Evolutionary conservation across 2,888 invertebrate species (phyloP).

Genomic region (Timandra comae): DNA sequence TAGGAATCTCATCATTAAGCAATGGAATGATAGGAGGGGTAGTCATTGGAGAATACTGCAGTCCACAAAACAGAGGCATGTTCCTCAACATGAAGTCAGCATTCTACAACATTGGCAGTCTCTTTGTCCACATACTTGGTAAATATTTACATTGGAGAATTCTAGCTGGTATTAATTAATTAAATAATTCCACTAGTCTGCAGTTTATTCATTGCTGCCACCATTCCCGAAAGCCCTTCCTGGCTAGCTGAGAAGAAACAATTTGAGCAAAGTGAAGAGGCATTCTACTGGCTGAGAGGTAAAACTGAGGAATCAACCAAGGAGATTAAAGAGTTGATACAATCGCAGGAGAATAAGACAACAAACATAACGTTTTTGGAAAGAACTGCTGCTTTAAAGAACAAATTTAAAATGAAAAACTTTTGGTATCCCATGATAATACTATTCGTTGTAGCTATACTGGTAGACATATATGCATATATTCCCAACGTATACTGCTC

Average conservation of each 20-base stretch:
- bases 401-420: slow-evolving; percentile 39
- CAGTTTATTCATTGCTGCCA: slow-evolving; percentile 16
- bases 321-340: slow-evolving; percentile 37
- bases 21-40: slow-evolving; percentile 21
- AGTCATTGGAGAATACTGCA: slow-evolving; percentile 28
- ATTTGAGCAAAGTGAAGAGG: slow-evolving; percentile 16
- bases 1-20: slow-evolving; percentile 24
- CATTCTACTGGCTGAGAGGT: slow-evolving; percentile 69
- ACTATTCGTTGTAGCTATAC: slow-evolving; percentile 35
- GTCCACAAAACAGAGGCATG: slow-evolving; percentile 26
- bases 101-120: slow-evolving; percentile 17
- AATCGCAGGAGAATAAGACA: slow-evolving; percentile 23
- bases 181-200: slow-evolving; percentile 13
- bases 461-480: slow-evolving; percentile 38
- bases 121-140: slow-evolving; percentile 23
- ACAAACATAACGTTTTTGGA: slow-evolving; percentile 10
- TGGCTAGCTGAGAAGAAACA: slow-evolving; percentile 22
- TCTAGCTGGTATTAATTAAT: slow-evolving; percentile 23
- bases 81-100: slow-evolving; percentile 27
- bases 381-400: slow-evolving; percentile 21
- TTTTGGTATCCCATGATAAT: slow-evolving; percentile 44
- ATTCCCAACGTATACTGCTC: slow-evolving; percentile 47
- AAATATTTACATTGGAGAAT: slow-evolving; percentile 28
- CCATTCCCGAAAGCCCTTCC: slow-evolving; percentile 30
- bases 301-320: slow-evolving; percentile 42